These are phyloP conservation scores for Stenchaetothrips biformis DNA, from an alignment of 2,888 invertebrate genomes.

Conservation along the genomic window DNA sequence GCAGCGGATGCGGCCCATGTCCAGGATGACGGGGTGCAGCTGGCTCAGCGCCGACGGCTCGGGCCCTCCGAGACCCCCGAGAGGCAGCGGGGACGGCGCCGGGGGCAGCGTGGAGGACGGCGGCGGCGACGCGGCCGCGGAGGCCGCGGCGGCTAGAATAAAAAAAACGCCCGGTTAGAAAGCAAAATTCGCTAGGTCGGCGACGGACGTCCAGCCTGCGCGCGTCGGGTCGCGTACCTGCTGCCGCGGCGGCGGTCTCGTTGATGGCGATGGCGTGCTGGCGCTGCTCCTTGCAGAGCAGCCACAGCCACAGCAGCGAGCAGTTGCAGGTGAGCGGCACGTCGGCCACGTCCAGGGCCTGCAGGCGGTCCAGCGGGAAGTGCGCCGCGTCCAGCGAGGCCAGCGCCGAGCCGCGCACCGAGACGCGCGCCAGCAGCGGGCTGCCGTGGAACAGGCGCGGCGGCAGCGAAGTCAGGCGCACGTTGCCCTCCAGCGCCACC, in stretches of 20 bases:
- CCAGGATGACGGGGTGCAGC: constrained; percentile 43
- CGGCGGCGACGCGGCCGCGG: neutral
- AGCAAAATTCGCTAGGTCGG: too few species aligned
- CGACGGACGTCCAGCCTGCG: too few species aligned
- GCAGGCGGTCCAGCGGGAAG: constrained; percentile 74
- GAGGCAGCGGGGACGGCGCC: constrained; percentile 32
- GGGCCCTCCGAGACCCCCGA: constrained; percentile 35
- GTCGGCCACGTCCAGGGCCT: constrained; percentile 68
- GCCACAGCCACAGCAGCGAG: constrained; percentile 81
- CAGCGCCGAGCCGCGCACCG: constrained; percentile 69
- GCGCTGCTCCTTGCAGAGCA: constrained; percentile 47
- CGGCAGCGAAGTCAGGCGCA: constrained; percentile 67
- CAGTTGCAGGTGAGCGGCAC: constrained; percentile 85
- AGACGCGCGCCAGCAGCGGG: constrained; percentile 68
- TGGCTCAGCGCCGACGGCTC: constrained; percentile 30
- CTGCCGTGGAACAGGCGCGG: constrained; percentile 78
- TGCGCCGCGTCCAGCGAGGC: constrained; percentile 72
- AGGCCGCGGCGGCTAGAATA: neutral
- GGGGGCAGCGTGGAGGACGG: neutral
- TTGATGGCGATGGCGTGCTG: constrained; percentile 15
- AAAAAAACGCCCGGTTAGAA: neutral
- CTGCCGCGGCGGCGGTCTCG: constrained; percentile 27
- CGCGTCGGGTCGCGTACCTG: neutral
- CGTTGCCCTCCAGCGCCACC: constrained; percentile 72
- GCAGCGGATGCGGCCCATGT: constrained; percentile 56